These are phyloP conservation scores for Anas platyrhynchos DNA, from an alignment of 2,113 vertebrate genomes.

Conservation along the genomic window DNA sequence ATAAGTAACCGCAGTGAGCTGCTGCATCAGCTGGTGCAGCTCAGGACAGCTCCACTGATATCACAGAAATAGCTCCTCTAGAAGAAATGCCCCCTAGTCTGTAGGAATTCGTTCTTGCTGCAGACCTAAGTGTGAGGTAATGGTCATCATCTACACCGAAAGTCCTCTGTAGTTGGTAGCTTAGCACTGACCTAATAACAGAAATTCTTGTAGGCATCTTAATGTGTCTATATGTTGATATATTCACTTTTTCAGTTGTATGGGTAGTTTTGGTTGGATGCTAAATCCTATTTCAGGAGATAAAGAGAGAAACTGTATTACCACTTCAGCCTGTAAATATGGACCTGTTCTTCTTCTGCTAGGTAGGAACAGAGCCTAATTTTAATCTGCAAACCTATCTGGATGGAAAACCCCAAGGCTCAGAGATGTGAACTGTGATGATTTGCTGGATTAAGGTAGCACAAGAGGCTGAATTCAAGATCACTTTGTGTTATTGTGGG, in stretches of 20 bases:
- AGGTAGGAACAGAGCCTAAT: background rate
- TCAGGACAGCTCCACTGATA: background rate
- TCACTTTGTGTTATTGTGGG: background rate
- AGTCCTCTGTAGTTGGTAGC: background rate
- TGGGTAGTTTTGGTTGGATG: background rate
- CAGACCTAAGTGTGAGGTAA: background rate
- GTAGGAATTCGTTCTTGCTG: background rate
- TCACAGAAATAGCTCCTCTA: background rate
- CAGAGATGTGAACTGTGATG: background rate
- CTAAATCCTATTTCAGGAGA: slow-evolving; percentile 4
- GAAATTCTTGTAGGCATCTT: background rate
- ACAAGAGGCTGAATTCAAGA: background rate
- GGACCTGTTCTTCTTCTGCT: background rate
- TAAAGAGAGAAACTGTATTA: background rate
- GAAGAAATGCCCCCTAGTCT: background rate
- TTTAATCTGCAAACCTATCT: background rate
- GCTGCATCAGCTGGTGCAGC: slow-evolving; percentile 3
- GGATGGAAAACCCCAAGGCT: background rate
- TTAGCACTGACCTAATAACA: background rate
- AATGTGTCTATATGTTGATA: background rate
- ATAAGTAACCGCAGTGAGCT: background rate
- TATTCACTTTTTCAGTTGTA: background rate
- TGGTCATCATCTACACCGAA: background rate
- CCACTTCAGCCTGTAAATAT: background rate
- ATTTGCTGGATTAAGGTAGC: background rate